These are phyloP conservation scores for Leptosomus discolor DNA, from an alignment of 2,113 vertebrate species.

Conservation along the genomic window DNA sequence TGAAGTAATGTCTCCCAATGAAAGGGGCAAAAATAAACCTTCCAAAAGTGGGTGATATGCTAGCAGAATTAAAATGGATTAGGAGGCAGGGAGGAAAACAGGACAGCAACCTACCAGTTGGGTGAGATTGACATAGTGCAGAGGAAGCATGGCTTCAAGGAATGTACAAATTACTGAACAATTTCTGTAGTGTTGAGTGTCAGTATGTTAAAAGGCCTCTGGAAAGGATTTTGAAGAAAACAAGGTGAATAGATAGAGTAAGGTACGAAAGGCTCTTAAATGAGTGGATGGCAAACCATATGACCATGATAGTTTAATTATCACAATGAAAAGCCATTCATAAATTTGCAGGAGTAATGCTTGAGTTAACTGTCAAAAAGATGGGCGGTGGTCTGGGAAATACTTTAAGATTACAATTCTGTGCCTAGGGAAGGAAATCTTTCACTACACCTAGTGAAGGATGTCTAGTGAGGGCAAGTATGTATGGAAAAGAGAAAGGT, in stretches of 20 bases:
- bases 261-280: neutral
- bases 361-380: neutral
- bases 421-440: neutral
- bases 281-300: neutral
- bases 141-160: neutral
- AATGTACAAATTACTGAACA: neutral
- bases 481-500: neutral
- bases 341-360: neutral
- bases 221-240: neutral
- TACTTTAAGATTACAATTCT: neutral
- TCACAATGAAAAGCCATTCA: neutral
- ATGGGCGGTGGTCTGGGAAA: neutral
- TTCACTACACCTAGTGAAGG: neutral
- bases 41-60: neutral
- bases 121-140: neutral
- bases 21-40: neutral
- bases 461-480: neutral
- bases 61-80: neutral
- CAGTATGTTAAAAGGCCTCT: neutral
- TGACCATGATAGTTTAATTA: neutral
- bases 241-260: neutral
- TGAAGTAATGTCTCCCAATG: neutral
- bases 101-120: neutral
- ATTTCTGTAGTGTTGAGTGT: neutral
- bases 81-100: neutral